Evolutionary conservation across 2,888 invertebrate genomes (phyloP), one percentile per base, ranked within the genome.

Genomic region (Diarsia mendica): DNA sequence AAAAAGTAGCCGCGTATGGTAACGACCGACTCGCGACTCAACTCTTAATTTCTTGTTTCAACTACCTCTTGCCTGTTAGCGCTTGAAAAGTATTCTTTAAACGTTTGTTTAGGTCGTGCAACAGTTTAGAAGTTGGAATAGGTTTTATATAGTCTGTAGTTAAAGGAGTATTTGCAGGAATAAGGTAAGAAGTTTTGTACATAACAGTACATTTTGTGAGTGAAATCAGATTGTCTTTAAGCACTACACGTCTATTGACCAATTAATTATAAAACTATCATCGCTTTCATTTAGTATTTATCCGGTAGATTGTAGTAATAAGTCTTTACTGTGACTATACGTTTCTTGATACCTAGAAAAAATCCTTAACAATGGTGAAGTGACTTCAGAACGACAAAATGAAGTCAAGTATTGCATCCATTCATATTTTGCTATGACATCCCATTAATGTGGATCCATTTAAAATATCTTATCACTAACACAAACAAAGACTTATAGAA

Each of bases 21-120:
- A 91, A 88, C 76, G 77, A n/a, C 44, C 20, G 65, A 68, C 61
- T 84, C 84, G 92, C 91, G 93, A 94, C 92, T 93, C 92, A 91
- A 95, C 94, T 95, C 94, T 95, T 96, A 95, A 95, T 95, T 95
- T 94, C 93, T 94, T 92, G 90, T 89, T 91, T 88, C 90, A 86
- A 86, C 88, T 91, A 88, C 87, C 73, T 75, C 79, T 85, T 76
- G 85, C 83, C 72, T 89, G 88, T 90, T 90, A 88, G 84, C 87
- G 80, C 77, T 84, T 77, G 81, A 85, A 87, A 83, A 89, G 89
- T 88, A 87, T 89, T 88, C 88, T 88, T 87, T 80, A 84, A 84
- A 83, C 85, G 85, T 85, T 87, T 85, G 82, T 79, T 81, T 68
- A 78, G 64, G 68, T 60, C 46, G 69, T 83, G 67, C 65, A 80